Evolutionary conservation across 1,140 invertebrate genomes (phyloP).

Genomic region (Saccostrea echinata): DNA sequence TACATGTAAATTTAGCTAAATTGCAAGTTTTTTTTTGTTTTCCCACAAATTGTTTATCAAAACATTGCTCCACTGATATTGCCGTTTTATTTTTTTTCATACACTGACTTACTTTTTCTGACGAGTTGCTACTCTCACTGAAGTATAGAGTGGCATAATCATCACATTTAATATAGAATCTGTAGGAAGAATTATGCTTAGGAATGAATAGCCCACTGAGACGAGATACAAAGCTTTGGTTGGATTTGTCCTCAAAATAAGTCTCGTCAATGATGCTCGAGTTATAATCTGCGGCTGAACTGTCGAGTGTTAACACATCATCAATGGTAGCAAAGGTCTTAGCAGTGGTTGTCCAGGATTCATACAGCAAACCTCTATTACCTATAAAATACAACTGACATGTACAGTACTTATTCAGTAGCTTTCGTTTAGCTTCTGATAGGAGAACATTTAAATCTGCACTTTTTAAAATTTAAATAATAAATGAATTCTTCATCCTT

Average conservation of each 20-base stretch:
- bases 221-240: slow-evolving; percentile 14
- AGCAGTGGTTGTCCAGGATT: slow-evolving; percentile 55
- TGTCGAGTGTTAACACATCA: slow-evolving; percentile 9
- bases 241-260: background rate
- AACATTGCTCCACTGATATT: too few species aligned
- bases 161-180: slow-evolving; percentile 49
- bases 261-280: slow-evolving; percentile 31
- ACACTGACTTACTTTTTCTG: slow-evolving; percentile 41
- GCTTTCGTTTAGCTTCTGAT: background rate
- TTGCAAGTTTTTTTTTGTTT: too few species aligned
- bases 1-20: background rate
- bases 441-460: too few species aligned
- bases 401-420: background rate
- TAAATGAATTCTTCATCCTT: too few species aligned
- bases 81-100: too few species aligned
- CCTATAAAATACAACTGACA: background rate
- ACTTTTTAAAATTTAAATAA: too few species aligned
- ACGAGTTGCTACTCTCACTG: slow-evolving; percentile 41
- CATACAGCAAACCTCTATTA: slow-evolving; percentile 32
- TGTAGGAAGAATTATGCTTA: slow-evolving; percentile 31
- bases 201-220: slow-evolving; percentile 49
- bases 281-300: slow-evolving; percentile 39
- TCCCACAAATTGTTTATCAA: too few species aligned
- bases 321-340: slow-evolving; percentile 21
- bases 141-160: slow-evolving; percentile 47